Evolutionary conservation across 2,113 vertebrate genomes (phyloP), one percentile per base, ranked within the genome.

Genomic region (Microtus montanus): DNA sequence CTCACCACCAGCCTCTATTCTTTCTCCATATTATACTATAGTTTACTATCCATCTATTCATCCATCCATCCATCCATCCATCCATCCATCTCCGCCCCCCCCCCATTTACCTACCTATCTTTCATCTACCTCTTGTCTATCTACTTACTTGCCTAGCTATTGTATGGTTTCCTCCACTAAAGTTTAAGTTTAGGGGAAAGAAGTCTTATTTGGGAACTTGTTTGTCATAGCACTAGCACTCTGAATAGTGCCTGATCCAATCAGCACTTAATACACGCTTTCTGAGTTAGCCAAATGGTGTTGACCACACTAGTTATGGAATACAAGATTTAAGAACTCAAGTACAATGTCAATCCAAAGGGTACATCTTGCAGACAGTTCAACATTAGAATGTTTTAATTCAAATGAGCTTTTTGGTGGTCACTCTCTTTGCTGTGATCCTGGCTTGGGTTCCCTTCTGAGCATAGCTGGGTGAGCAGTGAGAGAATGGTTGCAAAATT

Each of bases 281-380:
- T 14, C 90, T 92, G 71, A 93, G 73, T 88, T 89, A 89, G 90
- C 49, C 63, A 33, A 74, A 84, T 74, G 41, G 58, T 66, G 93
- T 87, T 93, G 63, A 89, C 8, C 61, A 30, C 78, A 80, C 86
- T n/a, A 30, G 26, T 49, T 22, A 93, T 44, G 9, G 84, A 91
- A 90, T 84, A 3, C 6, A 91, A 84, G 85, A 47, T 88, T 95
- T 33, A 84, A 17, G 74, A 94, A 61, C n/a, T 28, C 20, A 92
- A 86, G 52, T 64, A 83, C 58, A 63, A 3, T 44, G n/a, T 38
- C 58, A 38, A 38, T 24, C 35, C 38, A 41, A 64, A 11, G 28
- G 15, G 78, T 4, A 52, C 54, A 19, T 92, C 38, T 93, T 75
- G 66, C 33, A 91, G 52, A 86, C 26, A 44, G 33, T 44, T 93